Evolutionary conservation across 2,113 vertebrate genomes (phyloP).

Genomic region (Heterochromis multidens): DNA sequence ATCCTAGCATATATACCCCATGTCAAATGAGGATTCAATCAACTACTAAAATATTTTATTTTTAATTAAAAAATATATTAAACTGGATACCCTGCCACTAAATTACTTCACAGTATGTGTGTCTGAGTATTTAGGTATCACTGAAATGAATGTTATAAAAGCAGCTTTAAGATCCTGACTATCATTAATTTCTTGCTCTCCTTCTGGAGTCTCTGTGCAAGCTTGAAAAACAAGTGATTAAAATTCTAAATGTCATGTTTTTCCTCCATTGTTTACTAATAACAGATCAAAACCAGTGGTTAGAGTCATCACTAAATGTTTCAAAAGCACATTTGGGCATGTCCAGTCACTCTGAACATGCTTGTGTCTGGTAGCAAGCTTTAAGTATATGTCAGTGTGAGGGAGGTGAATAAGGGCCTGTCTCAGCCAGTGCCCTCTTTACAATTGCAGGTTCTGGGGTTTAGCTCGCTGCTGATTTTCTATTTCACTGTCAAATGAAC

Average conservation of each 20-base stretch:
- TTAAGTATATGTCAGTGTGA: conserved; percentile 33
- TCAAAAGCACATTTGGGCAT: conserved; percentile 51
- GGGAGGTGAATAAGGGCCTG: background rate
- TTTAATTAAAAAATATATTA: background rate
- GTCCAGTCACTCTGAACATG: conserved; percentile 44
- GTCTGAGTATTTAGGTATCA: background rate
- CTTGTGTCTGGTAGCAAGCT: conserved; percentile 16
- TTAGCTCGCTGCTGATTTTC: background rate
- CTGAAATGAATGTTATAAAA: background rate
- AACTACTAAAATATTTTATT: background rate
- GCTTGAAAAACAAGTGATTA: conserved; percentile 3
- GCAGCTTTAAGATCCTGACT: background rate
- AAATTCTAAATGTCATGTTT: background rate
- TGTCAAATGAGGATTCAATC: background rate
- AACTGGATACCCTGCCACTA: background rate
- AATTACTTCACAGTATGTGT: background rate
- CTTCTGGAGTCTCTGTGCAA: background rate
- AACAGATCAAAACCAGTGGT: conserved; percentile 31
- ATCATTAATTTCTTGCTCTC: background rate
- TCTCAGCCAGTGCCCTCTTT: conserved; percentile 2
- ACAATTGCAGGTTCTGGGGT: background rate
- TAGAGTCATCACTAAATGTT: conserved; percentile 24
- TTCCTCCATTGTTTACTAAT: conserved; percentile 33
- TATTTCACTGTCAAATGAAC: conserved; percentile 36
- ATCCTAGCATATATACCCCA: background rate